A percentile compares a stretch with the other conserved stretches of the same genome.
These are phyloP conservation scores for Exocentrus adspersus DNA, from an alignment of 2,888 invertebrate genomes.

Conservation along the genomic window DNA sequence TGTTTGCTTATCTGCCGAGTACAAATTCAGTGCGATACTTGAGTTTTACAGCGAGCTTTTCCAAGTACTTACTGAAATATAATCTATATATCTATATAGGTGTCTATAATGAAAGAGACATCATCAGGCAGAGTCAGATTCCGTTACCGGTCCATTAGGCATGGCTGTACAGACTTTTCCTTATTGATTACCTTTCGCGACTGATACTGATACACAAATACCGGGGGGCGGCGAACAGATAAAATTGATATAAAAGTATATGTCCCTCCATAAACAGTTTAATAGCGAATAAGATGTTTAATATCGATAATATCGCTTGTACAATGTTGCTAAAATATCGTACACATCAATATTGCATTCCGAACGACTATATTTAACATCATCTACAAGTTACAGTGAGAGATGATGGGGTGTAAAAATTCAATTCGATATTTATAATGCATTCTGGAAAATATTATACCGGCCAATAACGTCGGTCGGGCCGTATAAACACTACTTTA, in stretches of 20 bases:
- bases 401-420: conserved; percentile 27
- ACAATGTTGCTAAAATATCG: conserved; percentile 44
- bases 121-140: conserved; percentile 16
- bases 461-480: conserved; percentile 24
- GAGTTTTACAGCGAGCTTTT: not conserved
- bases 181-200: conserved; percentile 23
- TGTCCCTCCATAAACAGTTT: conserved; percentile 47
- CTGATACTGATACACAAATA: conserved; percentile 26
- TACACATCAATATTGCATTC: conserved; percentile 34
- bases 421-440: conserved; percentile 32
- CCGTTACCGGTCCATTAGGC: not conserved
- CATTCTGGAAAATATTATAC: conserved; percentile 27
- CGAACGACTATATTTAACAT: conserved; percentile 27
- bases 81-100: too few species aligned
- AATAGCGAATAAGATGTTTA: conserved; percentile 49
- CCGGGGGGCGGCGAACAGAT: conserved; percentile 38
- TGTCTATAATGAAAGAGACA: conserved; percentile 4
- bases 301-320: conserved; percentile 44
- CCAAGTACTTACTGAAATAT: too few species aligned
- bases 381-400: conserved; percentile 25
- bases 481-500: conserved; percentile 24
- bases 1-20: too few species aligned
- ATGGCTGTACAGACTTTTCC: conserved; percentile 18
- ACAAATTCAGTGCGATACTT: not conserved
- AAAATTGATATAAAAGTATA: conserved; percentile 49